Base-by-base conservation (phyloP, 2,113 vertebrate genomes). In the Crotalus tigris region DNA sequence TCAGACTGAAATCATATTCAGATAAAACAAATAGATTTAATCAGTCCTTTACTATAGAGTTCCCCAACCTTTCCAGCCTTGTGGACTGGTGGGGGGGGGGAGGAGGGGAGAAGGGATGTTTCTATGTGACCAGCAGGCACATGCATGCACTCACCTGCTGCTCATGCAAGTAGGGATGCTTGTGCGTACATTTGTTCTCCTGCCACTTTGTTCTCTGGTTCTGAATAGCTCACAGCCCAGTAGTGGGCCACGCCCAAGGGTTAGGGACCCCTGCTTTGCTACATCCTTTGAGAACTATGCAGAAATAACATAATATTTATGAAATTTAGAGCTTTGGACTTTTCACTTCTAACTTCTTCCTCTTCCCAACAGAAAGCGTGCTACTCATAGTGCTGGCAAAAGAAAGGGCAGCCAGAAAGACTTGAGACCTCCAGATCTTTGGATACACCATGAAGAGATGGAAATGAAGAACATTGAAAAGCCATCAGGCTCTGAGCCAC, bases 401-500 rank as follows among this genome's bases (percentile, higher is more conserved):
- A 97, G 99, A 92, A 99, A 99, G 90, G 99, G 99, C 93, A 99
- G 98, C 94, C 99, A 99, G 97, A 99, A 99, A 96, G 99, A 99
- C 94, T 97, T 99, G 87, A 96, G 99, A 21, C 99, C 99, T 8
- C 99, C 99, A 0, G 99, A 99, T 94, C 98, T 99, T 11, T 99
- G 99, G 99, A 99, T 99, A 91, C 99, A 99, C 92, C 99, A 99
- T 0, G 99, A 99, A 96, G 99, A 99, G 96, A 99, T 99, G 99
- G 99, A 99, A 96, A 98, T 99, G 98, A 99, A 99, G 97, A 99
- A 98, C 95, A 98, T 99, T 0, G 99, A 99, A 97, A 99, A 99
- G 92, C 98, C 98, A 0, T 93, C 98, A 0, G 98, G 98, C 26
- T 96, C 98, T 0, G 98, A 99, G 33, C 97, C 98, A 0, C 94